Evolutionary conservation across 2,888 invertebrate species (phyloP), one percentile per base, ranked within the genome.

Genomic region (Phalangium opilio): DNA sequence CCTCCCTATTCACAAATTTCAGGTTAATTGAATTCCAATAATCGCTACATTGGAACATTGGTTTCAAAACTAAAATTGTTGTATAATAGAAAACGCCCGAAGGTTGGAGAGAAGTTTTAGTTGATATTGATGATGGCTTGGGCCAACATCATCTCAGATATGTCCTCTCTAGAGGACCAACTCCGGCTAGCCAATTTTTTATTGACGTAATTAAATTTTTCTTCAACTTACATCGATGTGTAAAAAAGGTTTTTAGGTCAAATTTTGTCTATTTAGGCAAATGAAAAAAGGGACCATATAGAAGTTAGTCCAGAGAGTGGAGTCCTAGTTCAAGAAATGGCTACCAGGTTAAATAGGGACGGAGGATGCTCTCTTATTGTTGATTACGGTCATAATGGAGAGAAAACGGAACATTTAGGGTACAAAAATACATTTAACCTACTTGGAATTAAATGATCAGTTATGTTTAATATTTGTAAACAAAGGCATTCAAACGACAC

Each of bases 1-100:
- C 1, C 67, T 98, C 35, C 98, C 98, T 0, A 77, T 96, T 53
- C 93, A 98, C 63, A 93, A 93, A 64, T 83, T 96, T 66, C 80
- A 86, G 70, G 82, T 81, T 65, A 66, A 47, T 44, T 15, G 3
- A n/a, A n/a, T n/a, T n/a, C n/a, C n/a, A n/a, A n/a, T n/a, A n/a
- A n/a, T n/a, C n/a, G n/a, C n/a, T n/a, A n/a, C n/a, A n/a, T n/a
- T n/a, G n/a, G n/a, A n/a, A n/a, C n/a, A n/a, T n/a, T n/a, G n/a
- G n/a, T n/a, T n/a, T n/a, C n/a, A n/a, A n/a, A n/a, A n/a, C n/a
- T n/a, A n/a, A n/a, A n/a, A n/a, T n/a, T n/a, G n/a, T n/a, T n/a
- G n/a, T n/a, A n/a, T n/a, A 49, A 35, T 44, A 52, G 53, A 53
- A 50, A 46, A 53, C 53, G 14, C 45, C 44, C 34, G 53, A 53